Evolutionary conservation across 92 coral and sea anemone species (phyloP).

Genomic region (Palythoa grandis): DNA sequence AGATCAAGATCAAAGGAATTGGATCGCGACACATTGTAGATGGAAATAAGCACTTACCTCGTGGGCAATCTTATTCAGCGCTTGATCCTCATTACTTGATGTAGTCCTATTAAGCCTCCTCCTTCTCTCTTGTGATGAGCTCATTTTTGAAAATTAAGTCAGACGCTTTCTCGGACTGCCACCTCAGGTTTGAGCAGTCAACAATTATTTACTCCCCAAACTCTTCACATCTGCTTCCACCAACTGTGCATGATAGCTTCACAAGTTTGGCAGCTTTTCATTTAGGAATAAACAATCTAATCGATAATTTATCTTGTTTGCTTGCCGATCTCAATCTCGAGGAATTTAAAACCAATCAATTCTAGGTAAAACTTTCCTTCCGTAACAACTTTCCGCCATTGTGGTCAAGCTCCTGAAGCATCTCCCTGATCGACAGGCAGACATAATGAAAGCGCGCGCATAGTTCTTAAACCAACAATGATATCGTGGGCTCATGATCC

Average conservation of each 20-base stretch:
- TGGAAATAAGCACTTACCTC: conserved; percentile 74
- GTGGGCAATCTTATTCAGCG: conserved; percentile 94
- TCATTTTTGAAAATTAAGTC: conserved; percentile 66
- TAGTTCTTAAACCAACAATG: neutral
- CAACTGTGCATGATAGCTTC: conserved; percentile 56
- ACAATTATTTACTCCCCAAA: conserved; percentile 55
- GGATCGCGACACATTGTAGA: conserved; percentile 8
- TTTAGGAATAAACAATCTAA: conserved; percentile 45
- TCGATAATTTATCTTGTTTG: conserved; percentile 50
- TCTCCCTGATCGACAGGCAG: conserved; percentile 74
- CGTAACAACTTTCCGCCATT: conserved; percentile 78
- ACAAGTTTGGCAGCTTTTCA: conserved; percentile 48
- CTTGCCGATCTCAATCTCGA: conserved; percentile 49
- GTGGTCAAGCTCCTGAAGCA: conserved; percentile 70
- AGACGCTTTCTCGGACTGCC: conserved; percentile 41
- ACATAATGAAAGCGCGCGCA: conserved; percentile 61
- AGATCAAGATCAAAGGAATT: conserved; percentile 17
- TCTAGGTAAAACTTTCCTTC: conserved; percentile 36
- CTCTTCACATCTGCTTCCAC: conserved; percentile 79
- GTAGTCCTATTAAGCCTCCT: conserved; percentile 84
- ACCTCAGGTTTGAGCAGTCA: conserved; percentile 75
- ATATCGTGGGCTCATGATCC: neutral
- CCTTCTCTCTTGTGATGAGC: conserved; percentile 90
- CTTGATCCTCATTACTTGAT: conserved; percentile 95
- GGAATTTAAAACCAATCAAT: conserved; percentile 52